A percentile compares a stretch with the other conserved stretches of the same genome.
Conservation (phyloP, 2,888 invertebrate species). For the Nebria salina region DNA sequence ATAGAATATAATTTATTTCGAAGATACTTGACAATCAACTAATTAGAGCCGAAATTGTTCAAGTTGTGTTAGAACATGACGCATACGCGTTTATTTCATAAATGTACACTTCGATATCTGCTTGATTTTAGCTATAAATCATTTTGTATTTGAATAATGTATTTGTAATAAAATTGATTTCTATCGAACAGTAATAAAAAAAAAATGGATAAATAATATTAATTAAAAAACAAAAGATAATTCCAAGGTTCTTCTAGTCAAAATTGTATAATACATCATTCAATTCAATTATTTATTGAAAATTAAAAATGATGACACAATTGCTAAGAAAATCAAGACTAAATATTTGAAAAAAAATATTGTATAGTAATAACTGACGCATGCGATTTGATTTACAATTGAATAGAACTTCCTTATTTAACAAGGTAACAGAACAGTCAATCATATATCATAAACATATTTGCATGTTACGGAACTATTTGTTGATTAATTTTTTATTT, state of each 20-base stretch:
- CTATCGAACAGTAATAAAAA: too few species aligned
- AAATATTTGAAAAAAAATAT: background rate
- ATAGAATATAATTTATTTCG: too few species aligned
- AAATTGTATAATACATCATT: background rate
- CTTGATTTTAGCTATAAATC: too few species aligned
- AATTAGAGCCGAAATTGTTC: too few species aligned
- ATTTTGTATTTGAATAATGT: too few species aligned
- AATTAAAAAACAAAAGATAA: background rate
- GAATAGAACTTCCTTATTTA: background rate
- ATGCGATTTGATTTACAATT: background rate
- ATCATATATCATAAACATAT: background rate
- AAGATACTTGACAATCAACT: too few species aligned
- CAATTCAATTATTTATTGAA: background rate
- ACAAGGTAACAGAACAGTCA: background rate
- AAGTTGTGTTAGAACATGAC: too few species aligned
- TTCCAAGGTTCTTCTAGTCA: background rate
- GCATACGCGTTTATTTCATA: too few species aligned
- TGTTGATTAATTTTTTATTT: background rate
- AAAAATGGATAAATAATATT: too few species aligned
- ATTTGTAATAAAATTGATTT: too few species aligned
- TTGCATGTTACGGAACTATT: background rate
- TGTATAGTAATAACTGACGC: background rate
- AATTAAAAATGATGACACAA: background rate
- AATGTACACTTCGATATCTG: too few species aligned
- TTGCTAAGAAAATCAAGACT: background rate